Evolutionary conservation across 2,888 invertebrate genomes (phyloP), one percentile per base, ranked within the genome.

Genomic region (Lasioglossum vierecki): DNA sequence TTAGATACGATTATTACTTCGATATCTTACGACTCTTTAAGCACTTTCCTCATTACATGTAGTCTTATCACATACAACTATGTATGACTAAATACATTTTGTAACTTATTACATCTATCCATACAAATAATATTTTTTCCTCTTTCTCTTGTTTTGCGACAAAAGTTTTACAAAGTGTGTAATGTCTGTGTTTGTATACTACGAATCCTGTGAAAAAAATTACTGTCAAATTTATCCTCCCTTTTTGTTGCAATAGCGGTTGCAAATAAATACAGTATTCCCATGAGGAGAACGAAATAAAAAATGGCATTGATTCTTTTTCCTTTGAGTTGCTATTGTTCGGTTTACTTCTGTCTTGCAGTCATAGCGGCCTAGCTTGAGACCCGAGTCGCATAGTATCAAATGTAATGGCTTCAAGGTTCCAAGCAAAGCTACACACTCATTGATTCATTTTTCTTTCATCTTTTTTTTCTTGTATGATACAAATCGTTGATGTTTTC

Each of bases 341-440:
- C 60, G 60, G 60, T 76, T 80, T 79, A 80, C 85, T 81, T 86
- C 86, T 73, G 79, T 72, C 63, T 53, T 71, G 72, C 49, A 88
- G 76, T 86, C 80, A 87, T 79, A 90, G 90, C 86, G 80, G 88
- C 89, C 88, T 87, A 87, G 81, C 88, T 88, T 87, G 84, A 87
- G 85, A 88, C 87, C 85, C 86, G 89, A 88, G 90, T 91, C 92
- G 92, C 91, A 91, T 91, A 81, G 86, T 91, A 90, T 89, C 81
- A 85, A 88, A 87, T 85, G 89, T 90, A 90, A 92, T 90, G 91
- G 92, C 91, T 89, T 91, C 83, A 88, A 87, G 85, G 86, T 89
- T 87, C 70, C 84, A 87, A 87, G 87, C 80, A 84, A 75, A 90
- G 89, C 90, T 78, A 89, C 86, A 89, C 86, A 82, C 41, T 70